Evolutionary conservation across 64 coral and sea anemone species (phyloP).

Genomic region (Pocillopora verrucosa): DNA sequence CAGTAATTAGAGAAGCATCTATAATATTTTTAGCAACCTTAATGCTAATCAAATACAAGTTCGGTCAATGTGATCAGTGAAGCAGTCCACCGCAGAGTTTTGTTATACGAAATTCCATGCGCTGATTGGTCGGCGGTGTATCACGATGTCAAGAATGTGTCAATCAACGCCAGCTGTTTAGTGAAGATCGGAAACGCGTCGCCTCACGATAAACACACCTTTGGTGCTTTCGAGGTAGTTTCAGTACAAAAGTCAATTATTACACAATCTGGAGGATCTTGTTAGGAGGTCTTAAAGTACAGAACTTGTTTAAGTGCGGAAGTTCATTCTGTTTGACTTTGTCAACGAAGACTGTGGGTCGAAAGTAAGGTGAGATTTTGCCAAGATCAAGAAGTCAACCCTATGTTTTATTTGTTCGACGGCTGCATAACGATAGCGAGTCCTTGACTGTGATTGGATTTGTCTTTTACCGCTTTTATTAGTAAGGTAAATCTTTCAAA

Average conservation of each 20-base stretch:
- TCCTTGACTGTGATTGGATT: background rate
- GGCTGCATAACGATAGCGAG: background rate
- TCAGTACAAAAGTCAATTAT: background rate
- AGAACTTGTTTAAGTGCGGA: background rate
- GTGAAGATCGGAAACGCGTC: slow-evolving; percentile 31
- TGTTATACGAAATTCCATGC: background rate
- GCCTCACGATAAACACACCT: slow-evolving; percentile 22
- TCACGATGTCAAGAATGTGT: slow-evolving; percentile 62
- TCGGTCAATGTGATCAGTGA: background rate
- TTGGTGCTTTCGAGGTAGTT: background rate
- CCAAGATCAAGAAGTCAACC: background rate
- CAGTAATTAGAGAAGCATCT: background rate
- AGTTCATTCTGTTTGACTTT: background rate
- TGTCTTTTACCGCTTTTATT: slow-evolving; percentile 26
- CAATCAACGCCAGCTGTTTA: slow-evolving; percentile 43
- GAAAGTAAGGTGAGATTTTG: slow-evolving; percentile 3
- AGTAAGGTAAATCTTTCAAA: background rate
- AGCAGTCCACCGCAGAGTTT: slow-evolving; percentile 18
- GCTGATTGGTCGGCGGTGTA: slow-evolving; percentile 53
- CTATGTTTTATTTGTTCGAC: background rate
- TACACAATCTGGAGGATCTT: background rate
- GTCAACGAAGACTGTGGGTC: background rate
- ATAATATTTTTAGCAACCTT: background rate
- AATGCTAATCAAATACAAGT: background rate
- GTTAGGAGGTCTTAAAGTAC: background rate